A percentile compares a stretch with the other conserved stretches of the same genome.
These are phyloP conservation scores for Pterois miles DNA, from an alignment of 2,797 vertebrate species.

Conservation along the genomic window DNA sequence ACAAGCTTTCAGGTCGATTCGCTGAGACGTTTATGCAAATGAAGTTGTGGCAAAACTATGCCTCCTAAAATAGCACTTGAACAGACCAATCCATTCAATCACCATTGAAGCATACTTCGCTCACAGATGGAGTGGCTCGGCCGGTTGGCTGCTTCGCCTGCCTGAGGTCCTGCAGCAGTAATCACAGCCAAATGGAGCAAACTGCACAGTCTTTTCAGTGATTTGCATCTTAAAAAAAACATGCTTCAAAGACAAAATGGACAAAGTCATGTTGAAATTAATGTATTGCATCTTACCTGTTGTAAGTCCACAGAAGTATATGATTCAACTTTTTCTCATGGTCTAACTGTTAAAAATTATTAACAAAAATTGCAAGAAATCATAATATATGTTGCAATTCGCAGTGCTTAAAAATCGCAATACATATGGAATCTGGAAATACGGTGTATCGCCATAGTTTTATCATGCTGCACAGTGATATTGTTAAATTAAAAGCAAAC, in stretches of 20 bases:
- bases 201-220: conserved; percentile 4
- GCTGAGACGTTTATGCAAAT: conserved; percentile 42
- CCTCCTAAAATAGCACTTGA: conserved; percentile 21
- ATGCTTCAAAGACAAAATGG: neutral
- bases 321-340: too few species aligned
- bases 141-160: conserved; percentile 20
- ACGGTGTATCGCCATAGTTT: too few species aligned
- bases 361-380: too few species aligned
- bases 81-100: conserved; percentile 17
- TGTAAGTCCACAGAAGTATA: neutral
- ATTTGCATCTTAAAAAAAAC: neutral
- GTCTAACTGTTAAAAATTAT: too few species aligned
- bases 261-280: neutral
- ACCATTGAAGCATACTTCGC: conserved; percentile 41
- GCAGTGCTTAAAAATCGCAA: too few species aligned
- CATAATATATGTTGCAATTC: too few species aligned
- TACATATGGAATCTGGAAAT: too few species aligned
- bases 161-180: conserved; percentile 40
- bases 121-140: conserved; percentile 44
- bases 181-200: conserved; percentile 42
- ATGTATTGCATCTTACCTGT: neutral
- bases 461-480: neutral
- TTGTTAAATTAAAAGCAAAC: conserved; percentile 7
- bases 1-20: conserved; percentile 10
- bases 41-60: conserved; percentile 23